Conservation (phyloP, 2,888 invertebrate species). For the Dastarcus helophoroides region DNA sequence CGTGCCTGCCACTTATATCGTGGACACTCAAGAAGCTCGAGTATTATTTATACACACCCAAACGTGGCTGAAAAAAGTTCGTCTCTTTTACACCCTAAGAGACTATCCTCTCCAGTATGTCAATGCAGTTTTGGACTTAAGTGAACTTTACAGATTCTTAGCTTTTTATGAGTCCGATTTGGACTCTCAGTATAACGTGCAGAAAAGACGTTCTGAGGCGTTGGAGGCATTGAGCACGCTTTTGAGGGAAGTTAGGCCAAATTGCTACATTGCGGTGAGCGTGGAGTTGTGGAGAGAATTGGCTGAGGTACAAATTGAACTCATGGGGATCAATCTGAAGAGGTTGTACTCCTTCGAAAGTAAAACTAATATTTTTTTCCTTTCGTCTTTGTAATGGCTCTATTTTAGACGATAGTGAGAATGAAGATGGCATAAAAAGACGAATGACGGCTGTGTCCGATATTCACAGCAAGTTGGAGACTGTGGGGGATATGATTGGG, state of each 20-base stretch:
- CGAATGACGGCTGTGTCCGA: slow-evolving; percentile 21
- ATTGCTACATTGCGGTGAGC: slow-evolving; percentile 40
- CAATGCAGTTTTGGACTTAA: slow-evolving; percentile 47
- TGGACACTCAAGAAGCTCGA: slow-evolving; percentile 40
- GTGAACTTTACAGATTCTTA: slow-evolving; percentile 54
- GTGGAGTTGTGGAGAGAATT: slow-evolving; percentile 41
- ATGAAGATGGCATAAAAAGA: slow-evolving; percentile 16
- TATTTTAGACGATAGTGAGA: slow-evolving; percentile 11
- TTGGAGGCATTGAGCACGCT: slow-evolving; percentile 46
- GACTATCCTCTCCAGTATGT: slow-evolving; percentile 48
- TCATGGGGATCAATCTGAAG: slow-evolving; percentile 50
- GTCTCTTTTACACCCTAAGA: slow-evolving; percentile 46
- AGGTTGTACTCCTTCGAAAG: slow-evolving; percentile 34
- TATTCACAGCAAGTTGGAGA: slow-evolving; percentile 23
- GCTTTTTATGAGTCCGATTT: slow-evolving; percentile 61
- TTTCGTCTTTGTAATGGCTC: slow-evolving; percentile 4
- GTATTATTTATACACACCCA: slow-evolving; percentile 45
- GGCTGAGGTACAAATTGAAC: slow-evolving; percentile 50
- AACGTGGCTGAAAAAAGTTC: slow-evolving; percentile 48
- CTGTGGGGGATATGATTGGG: slow-evolving; percentile 17
- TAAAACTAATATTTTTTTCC: too few species aligned
- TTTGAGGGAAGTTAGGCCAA: slow-evolving; percentile 44
- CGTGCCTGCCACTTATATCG: slow-evolving; percentile 27
- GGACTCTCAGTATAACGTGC: slow-evolving; percentile 47
- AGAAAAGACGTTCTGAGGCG: slow-evolving; percentile 47